Evolutionary conservation across 2,888 invertebrate genomes (phyloP), one percentile per base, ranked within the genome.

Genomic region (Euplexia lucipara): DNA sequence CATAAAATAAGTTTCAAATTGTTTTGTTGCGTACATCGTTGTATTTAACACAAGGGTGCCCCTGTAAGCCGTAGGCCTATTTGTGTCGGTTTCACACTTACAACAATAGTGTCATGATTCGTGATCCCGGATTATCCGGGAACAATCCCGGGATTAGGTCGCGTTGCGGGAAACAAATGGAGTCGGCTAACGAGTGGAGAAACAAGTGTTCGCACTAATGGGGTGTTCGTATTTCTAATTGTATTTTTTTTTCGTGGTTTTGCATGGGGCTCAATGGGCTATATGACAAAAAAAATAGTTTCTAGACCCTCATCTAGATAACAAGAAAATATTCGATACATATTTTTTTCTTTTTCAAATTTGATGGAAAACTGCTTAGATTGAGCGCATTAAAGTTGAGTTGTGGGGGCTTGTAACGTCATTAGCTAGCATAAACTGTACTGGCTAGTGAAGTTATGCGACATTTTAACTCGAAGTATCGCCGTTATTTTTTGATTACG

Each of bases 41-140:
- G 64, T 72, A 58, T 73, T 78, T 75, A 67, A 56, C 76, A 57
- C 67, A 70, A 71, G 83, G 86, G 86, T 79, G 69, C 75, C 75
- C 76, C 76, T n/a, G 74, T 75, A 87, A 86, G 85, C 88, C 83
- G 78, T 85, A 83, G 93, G 94, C 95, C 93, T 94, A 93, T 95
- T 95, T 95, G 93, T 91, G 95, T 94, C 95, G 94, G 94, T 94
- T 95, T 95, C 95, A 94, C 95, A 95, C 95, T 95, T 95, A 93
- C 94, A 95, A 95, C 95, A 95, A 95, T 95, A 95, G 95, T 94
- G 95, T 93, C 95, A 95, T 95, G 95, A 95, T 95, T 95, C 95
- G 88, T 94, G 94, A 95, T 94, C 95, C 95, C 84, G 91, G 95
- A 93, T 95, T 92, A 94, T 93, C 90, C 90, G 84, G 88, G 89